Conservation (phyloP, 2,113 vertebrate species). For the Syngnathoides biaculeatus region DNA sequence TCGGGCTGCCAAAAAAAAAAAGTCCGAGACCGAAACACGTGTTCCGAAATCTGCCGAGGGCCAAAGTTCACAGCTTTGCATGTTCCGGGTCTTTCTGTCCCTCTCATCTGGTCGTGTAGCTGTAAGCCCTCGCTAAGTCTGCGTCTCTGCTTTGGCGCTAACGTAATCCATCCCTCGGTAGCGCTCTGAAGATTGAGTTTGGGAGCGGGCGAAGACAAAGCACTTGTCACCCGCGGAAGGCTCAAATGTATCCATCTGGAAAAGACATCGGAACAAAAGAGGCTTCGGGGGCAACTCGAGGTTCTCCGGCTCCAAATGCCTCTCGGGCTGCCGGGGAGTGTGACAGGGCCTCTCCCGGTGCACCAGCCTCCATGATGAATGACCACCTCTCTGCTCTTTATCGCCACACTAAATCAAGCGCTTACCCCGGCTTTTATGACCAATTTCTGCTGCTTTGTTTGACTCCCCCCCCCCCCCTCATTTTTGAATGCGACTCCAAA, state of each 20-base stretch:
- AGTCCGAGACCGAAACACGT: background rate
- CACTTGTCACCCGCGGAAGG: constrained; percentile 29
- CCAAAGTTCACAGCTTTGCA: constrained; percentile 1
- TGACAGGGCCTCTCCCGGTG: constrained; percentile 74
- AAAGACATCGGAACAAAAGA: constrained; percentile 58
- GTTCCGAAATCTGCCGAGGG: background rate
- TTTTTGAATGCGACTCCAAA: constrained; percentile 68
- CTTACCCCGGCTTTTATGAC: constrained; percentile 77
- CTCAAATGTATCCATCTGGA: constrained; percentile 59
- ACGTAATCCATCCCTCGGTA: constrained; percentile 32
- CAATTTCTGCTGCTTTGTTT: constrained; percentile 75
- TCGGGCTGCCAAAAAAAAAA: background rate
- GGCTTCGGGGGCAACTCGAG: constrained; percentile 52
- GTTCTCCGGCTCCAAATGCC: constrained; percentile 44
- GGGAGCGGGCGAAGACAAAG: constrained; percentile 41
- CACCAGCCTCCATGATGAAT: constrained; percentile 73
- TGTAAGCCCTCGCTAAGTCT: constrained; percentile 20
- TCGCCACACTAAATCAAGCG: constrained; percentile 77
- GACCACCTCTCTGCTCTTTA: constrained; percentile 75
- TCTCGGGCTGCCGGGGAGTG: constrained; percentile 63
- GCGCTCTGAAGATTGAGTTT: constrained; percentile 38
- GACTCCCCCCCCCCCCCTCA: constrained; percentile 27
- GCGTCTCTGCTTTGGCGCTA: constrained; percentile 25
- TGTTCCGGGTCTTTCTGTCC: constrained; percentile 11
- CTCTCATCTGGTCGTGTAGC: constrained; percentile 25